phyloP scores from a whole-genome alignment of 2,113 vertebrate genomes.

The Empidonax alnorum region DNA sequence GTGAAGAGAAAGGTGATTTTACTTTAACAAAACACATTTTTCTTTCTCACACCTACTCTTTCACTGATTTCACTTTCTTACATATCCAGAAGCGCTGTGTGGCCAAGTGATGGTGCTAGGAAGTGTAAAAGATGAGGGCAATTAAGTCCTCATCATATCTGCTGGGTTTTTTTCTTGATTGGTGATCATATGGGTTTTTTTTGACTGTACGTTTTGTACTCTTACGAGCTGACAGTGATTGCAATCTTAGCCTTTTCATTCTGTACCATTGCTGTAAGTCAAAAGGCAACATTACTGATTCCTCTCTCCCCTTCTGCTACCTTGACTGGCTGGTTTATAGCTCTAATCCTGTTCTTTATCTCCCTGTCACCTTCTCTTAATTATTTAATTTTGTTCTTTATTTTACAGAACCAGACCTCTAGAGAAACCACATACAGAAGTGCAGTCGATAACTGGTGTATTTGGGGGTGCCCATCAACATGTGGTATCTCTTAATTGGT shows the following conservation, averaged over 20 bases:
- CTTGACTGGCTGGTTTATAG: not conserved
- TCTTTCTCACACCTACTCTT: not conserved
- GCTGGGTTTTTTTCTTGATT: not conserved
- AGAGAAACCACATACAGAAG: not conserved
- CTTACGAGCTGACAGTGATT: conserved; percentile 5
- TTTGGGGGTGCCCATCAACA: not conserved
- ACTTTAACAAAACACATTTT: not conserved
- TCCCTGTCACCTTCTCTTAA: not conserved
- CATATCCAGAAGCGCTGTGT: not conserved
- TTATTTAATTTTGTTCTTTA: not conserved
- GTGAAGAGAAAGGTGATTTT: not conserved
- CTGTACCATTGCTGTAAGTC: not conserved
- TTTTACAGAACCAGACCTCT: not conserved
- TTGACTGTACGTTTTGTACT: not conserved
- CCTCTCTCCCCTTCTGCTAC: not conserved
- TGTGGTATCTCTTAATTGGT: not conserved
- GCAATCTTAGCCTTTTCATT: conserved; percentile 33
- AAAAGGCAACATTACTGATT: not conserved
- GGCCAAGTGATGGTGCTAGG: not conserved
- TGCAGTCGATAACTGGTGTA: not conserved
- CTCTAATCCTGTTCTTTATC: not conserved
- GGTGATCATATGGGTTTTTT: not conserved
- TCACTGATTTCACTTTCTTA: not conserved
- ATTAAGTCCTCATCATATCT: not conserved
- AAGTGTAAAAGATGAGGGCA: not conserved